Percentiles rank a stretch among this genome's conserved stretches.
phyloP scores from a whole-genome alignment of 2,888 invertebrate genomes.

The Hydriomena furcata region DNA sequence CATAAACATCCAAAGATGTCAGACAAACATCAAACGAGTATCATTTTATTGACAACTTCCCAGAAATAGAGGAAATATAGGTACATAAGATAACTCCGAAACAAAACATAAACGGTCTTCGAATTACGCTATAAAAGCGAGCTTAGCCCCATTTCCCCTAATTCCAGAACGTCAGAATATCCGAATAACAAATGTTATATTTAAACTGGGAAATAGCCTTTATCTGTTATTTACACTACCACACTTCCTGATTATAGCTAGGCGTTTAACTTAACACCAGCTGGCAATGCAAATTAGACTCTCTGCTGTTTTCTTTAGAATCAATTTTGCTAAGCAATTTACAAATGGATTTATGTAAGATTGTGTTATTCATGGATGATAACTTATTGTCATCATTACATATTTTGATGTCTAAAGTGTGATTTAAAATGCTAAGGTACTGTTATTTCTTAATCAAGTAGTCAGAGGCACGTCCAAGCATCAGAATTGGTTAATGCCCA shows the following conservation, averaged over 20 bases:
- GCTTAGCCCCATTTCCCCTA: slow-evolving; percentile 39
- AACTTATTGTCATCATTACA: too few species aligned
- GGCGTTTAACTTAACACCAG: not conserved
- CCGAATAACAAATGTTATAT: slow-evolving; percentile 46
- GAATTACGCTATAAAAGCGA: slow-evolving; percentile 34
- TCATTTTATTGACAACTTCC: slow-evolving; percentile 3
- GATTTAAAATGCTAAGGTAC: too few species aligned
- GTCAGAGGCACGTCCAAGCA: too few species aligned
- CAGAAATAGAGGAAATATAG: slow-evolving; percentile 6
- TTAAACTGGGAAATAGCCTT: slow-evolving; percentile 43
- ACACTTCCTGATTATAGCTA: slow-evolving; percentile 36
- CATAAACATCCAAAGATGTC: slow-evolving; percentile 11
- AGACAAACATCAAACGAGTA: slow-evolving; percentile 6
- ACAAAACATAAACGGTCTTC: slow-evolving; percentile 14
- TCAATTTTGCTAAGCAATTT: not conserved
- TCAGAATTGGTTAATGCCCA: too few species aligned
- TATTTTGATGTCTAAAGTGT: too few species aligned
- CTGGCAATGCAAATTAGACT: not conserved
- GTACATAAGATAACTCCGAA: slow-evolving; percentile 16
- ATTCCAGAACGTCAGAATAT: slow-evolving; percentile 37
- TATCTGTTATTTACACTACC: slow-evolving; percentile 47
- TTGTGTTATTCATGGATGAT: too few species aligned
- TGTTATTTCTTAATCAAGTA: too few species aligned
- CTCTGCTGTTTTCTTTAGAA: not conserved
- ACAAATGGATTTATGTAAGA: too few species aligned